Conservation (phyloP, 2,888 invertebrate species). For the Nysson spinosus region DNA sequence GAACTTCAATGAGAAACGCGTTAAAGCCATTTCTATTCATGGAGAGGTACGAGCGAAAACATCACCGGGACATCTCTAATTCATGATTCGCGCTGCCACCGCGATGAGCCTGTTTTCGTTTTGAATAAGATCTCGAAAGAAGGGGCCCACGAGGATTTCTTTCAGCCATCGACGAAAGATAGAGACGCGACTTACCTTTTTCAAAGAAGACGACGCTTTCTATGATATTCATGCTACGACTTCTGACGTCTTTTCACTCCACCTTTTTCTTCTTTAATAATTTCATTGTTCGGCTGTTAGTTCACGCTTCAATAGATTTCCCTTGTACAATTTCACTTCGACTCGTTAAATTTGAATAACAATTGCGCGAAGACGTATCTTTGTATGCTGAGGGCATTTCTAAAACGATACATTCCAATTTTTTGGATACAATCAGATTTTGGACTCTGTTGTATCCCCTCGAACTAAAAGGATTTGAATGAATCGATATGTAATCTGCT, state of each 20-base stretch:
- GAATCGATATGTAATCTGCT: no score
- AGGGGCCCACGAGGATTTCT: neutral
- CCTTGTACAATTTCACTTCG: no score
- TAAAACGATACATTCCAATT: no score
- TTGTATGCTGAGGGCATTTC: no score
- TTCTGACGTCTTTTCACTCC: no score
- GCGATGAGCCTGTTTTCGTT: slow-evolving; percentile 10
- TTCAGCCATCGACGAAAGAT: slow-evolving; percentile 1
- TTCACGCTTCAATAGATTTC: no score
- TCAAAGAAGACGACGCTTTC: neutral
- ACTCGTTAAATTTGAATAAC: no score
- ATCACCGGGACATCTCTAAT: slow-evolving; percentile 18
- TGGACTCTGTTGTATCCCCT: no score
- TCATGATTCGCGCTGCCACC: slow-evolving; percentile 8
- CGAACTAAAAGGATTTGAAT: no score
- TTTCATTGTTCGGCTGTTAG: no score
- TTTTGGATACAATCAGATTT: no score
- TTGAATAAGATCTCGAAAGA: slow-evolving; percentile 8
- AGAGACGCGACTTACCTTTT: slow-evolving; percentile 1
- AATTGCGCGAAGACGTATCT: no score
- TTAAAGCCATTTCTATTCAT: slow-evolving; percentile 33
- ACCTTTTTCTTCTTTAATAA: neutral
- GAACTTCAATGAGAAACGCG: slow-evolving; percentile 11
- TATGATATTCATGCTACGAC: slow-evolving; percentile 2
- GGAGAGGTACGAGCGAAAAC: slow-evolving; percentile 10